A percentile compares a stretch with the other conserved stretches of the same genome.
phyloP scores from a whole-genome alignment of 2,797 vertebrate genomes.

The Ispidina lecontei region DNA sequence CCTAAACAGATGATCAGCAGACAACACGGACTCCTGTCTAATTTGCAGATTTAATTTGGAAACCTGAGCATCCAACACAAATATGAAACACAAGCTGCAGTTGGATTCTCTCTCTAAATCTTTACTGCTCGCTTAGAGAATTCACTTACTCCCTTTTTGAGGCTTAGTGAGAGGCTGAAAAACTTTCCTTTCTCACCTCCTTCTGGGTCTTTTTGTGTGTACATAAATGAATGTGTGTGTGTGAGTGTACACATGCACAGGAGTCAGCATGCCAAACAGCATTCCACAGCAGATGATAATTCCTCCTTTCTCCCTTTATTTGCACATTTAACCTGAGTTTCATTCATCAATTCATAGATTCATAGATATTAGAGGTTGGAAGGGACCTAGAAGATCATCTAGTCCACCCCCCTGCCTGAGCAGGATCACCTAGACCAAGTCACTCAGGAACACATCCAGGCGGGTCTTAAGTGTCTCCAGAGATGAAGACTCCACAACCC shows the following conservation, averaged over 20 bases:
- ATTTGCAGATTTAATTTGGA: constrained; percentile 37
- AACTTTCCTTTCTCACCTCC: neutral
- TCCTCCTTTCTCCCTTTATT: constrained; percentile 10
- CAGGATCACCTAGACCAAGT: too few relatives aligned
- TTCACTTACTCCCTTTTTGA: neutral
- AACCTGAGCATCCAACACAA: neutral
- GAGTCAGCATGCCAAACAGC: constrained; percentile 24
- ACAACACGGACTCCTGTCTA: constrained; percentile 19
- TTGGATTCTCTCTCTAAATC: constrained; percentile 14
- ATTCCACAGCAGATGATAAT: constrained; percentile 42
- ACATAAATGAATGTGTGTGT: neutral
- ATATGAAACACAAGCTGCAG: constrained; percentile 20
- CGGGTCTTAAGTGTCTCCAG: too few relatives aligned
- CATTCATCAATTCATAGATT: too few relatives aligned
- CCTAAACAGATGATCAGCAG: constrained; percentile 37
- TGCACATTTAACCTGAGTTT: neutral
- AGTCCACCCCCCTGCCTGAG: too few relatives aligned
- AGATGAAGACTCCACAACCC: too few relatives aligned
- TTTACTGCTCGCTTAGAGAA: neutral
- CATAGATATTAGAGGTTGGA: too few relatives aligned
- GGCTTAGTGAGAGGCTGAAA: constrained; percentile 15
- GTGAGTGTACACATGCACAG: neutral
- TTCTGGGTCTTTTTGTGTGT: constrained; percentile 31
- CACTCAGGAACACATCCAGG: too few relatives aligned
- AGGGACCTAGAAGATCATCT: too few relatives aligned